Evolutionary conservation across 64 coral and sea anemone species (phyloP).

Genomic region (Dendrophyllia cribrosa): DNA sequence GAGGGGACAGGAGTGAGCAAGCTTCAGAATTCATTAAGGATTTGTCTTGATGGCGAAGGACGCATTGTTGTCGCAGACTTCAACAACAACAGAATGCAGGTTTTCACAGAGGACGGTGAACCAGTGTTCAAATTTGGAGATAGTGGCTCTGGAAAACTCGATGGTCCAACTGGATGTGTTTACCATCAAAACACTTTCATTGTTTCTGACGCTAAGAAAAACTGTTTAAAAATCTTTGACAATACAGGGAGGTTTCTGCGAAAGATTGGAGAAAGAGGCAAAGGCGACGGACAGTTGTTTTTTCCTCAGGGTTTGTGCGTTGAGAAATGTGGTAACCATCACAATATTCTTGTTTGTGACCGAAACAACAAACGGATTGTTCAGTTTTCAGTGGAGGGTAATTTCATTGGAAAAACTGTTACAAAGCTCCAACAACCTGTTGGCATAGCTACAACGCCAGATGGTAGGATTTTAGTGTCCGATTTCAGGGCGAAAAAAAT

Average conservation of each 20-base stretch:
- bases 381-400: slow-evolving; percentile 38
- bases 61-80: slow-evolving; percentile 13
- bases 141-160: slow-evolving; percentile 4
- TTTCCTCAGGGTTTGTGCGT: background rate
- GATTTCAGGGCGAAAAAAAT: background rate
- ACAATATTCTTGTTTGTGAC: slow-evolving; percentile 47
- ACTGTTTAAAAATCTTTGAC: slow-evolving; percentile 60
- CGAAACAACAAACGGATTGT: slow-evolving; percentile 3
- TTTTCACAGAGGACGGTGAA: background rate
- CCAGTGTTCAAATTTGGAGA: slow-evolving; percentile 5
- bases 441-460: slow-evolving; percentile 11
- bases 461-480: slow-evolving; percentile 47
- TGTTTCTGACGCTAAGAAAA: background rate
- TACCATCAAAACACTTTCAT: slow-evolving; percentile 19
- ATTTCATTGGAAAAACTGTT: slow-evolving; percentile 52
- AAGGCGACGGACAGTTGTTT: slow-evolving; percentile 6
- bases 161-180: background rate
- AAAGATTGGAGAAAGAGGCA: slow-evolving; percentile 34
- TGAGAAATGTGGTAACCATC: slow-evolving; percentile 17
- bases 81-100: slow-evolving; percentile 31
- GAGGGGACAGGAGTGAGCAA: background rate
- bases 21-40: background rate
- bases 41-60: slow-evolving; percentile 22
- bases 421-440: background rate
- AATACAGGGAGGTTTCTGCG: slow-evolving; percentile 12